These are phyloP conservation scores for Crotalus viridis DNA, from an alignment of 2,113 vertebrate species.

Conservation along the genomic window DNA sequence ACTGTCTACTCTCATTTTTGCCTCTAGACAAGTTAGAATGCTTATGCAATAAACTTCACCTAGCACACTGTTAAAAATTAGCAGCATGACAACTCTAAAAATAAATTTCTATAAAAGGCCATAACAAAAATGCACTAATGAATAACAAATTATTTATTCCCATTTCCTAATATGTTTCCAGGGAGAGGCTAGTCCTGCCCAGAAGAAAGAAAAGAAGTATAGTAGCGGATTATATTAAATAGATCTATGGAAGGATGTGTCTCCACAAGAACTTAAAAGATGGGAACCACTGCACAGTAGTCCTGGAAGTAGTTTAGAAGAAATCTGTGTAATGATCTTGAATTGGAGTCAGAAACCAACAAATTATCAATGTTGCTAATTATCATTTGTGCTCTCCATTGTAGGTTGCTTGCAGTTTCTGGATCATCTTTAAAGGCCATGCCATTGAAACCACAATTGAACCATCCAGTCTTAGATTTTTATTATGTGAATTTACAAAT, in stretches of 20 bases:
- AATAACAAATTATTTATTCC: background rate
- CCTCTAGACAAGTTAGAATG: background rate
- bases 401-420: background rate
- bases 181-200: background rate
- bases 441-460: background rate
- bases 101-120: background rate
- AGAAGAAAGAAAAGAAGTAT: background rate
- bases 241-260: background rate
- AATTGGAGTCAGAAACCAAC: background rate
- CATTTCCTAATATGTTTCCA: background rate
- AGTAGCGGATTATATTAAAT: background rate
- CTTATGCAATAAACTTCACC: background rate
- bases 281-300: background rate
- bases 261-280: background rate
- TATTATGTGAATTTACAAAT: background rate
- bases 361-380: background rate
- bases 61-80: background rate
- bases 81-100: background rate
- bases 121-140: background rate
- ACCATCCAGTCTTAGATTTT: background rate
- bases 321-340: background rate
- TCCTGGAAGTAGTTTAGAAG: background rate
- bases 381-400: background rate
- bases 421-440: background rate
- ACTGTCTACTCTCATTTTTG: background rate